Percentiles rank a stretch among this genome's conserved stretches.
These are phyloP conservation scores for Platysternon megacephalum DNA, from an alignment of 2,113 vertebrate species.

Conservation along the genomic window DNA sequence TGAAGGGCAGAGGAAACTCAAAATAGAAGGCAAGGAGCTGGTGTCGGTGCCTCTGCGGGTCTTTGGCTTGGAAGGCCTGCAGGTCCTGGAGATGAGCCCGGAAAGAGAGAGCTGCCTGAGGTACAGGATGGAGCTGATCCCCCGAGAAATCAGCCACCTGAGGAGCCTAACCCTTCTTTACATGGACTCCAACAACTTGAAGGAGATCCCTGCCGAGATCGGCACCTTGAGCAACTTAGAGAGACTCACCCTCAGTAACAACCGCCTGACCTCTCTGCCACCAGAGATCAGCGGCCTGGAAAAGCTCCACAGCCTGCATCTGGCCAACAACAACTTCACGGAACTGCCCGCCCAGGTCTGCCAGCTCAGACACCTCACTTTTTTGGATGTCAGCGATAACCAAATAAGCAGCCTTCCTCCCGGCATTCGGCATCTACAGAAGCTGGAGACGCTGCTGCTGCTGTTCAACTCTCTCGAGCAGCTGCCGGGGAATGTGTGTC, in stretches of 20 bases:
- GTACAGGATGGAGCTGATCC: slow-evolving; percentile 57
- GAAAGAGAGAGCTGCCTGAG: slow-evolving; percentile 65
- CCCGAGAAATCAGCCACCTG: slow-evolving; percentile 41
- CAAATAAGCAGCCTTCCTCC: slow-evolving; percentile 45
- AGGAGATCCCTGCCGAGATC: slow-evolving; percentile 57
- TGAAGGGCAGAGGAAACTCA: slow-evolving; percentile 57
- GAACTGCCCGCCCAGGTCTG: slow-evolving; percentile 62
- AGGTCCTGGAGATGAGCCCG: slow-evolving; percentile 72
- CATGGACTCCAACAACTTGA: slow-evolving; percentile 67
- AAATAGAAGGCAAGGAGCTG: slow-evolving; percentile 66
- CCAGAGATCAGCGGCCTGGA: slow-evolving; percentile 53
- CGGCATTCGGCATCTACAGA: slow-evolving; percentile 43
- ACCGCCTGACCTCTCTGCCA: slow-evolving; percentile 45
- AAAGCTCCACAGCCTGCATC: slow-evolving; percentile 67
- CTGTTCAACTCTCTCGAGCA: slow-evolving; percentile 53
- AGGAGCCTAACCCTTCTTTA: slow-evolving; percentile 63
- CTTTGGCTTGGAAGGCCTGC: slow-evolving; percentile 62
- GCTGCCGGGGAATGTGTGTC: slow-evolving; percentile 49
- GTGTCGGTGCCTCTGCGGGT: neutral
- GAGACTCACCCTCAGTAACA: slow-evolving; percentile 72
- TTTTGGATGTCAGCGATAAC: slow-evolving; percentile 72
- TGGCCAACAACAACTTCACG: slow-evolving; percentile 64
- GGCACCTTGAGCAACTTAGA: slow-evolving; percentile 53
- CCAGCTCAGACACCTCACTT: slow-evolving; percentile 58
- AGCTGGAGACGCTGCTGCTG: slow-evolving; percentile 54